Percentiles rank a stretch among this genome's conserved stretches.
phyloP scores from a whole-genome alignment of 2,113 vertebrate genomes.

The Eonycteris spelaea region DNA sequence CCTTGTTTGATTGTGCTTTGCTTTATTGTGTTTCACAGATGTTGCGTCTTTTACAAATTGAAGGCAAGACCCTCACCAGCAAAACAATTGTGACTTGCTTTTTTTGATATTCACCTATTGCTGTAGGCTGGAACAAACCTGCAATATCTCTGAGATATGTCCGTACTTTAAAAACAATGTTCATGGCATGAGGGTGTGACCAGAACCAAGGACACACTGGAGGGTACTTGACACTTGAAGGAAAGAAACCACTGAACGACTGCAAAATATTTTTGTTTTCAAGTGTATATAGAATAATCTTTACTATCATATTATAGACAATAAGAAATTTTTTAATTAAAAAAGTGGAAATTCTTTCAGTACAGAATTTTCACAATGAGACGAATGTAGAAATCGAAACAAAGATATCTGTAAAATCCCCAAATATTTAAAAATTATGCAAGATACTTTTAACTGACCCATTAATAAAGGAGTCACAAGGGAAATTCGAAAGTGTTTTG shows the following conservation, averaged over 20 bases:
- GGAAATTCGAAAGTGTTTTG: neutral
- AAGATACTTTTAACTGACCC: neutral
- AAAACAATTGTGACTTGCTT: neutral
- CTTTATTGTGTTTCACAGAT: neutral
- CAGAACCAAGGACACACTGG: neutral
- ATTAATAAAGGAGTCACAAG: neutral
- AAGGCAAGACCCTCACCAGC: too few species aligned
- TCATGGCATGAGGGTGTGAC: neutral
- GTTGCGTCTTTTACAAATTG: neutral
- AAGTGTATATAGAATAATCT: neutral
- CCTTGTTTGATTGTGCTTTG: neutral
- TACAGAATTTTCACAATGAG: neutral
- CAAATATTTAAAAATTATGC: neutral
- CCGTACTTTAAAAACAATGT: neutral
- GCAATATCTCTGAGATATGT: neutral
- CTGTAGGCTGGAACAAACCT: neutral
- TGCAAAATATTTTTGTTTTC: neutral
- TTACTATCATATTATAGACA: neutral
- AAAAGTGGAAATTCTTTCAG: neutral
- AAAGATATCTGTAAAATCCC: neutral
- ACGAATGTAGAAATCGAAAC: neutral
- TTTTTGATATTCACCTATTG: neutral
- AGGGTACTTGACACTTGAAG: neutral
- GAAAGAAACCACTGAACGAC: neutral
- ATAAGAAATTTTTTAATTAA: neutral